These are phyloP conservation scores for Oxyruncus cristatus DNA, from an alignment of 2,113 vertebrate species.

Conservation along the genomic window DNA sequence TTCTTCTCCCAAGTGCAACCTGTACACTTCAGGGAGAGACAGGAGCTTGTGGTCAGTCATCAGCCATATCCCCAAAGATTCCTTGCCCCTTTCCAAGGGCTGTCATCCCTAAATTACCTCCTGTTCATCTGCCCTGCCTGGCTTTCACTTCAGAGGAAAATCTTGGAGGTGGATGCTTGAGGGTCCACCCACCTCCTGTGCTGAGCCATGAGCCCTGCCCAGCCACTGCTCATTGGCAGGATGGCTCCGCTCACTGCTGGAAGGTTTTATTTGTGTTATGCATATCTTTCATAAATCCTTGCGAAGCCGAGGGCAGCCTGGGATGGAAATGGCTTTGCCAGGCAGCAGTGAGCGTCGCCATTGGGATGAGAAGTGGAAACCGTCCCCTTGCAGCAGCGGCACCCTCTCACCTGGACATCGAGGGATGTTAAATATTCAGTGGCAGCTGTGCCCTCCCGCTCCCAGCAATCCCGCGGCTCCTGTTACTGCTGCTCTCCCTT, in stretches of 20 bases:
- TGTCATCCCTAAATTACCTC: background rate
- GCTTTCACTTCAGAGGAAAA: background rate
- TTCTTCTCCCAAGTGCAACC: background rate
- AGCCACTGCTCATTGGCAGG: background rate
- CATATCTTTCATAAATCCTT: constrained; percentile 32
- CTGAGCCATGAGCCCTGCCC: background rate
- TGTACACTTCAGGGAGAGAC: background rate
- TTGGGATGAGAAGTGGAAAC: background rate
- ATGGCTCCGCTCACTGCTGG: accelerated
- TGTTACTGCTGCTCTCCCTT: constrained; percentile 6
- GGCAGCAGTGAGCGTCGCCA: background rate
- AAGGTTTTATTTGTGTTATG: constrained; percentile 21
- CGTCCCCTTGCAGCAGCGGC: background rate
- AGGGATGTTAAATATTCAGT: constrained; percentile 34
- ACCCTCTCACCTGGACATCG: background rate
- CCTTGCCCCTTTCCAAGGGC: background rate
- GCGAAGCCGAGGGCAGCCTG: background rate
- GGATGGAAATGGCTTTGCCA: background rate
- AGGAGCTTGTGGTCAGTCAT: background rate
- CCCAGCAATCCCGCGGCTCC: background rate
- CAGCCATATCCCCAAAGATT: background rate
- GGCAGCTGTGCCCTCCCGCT: background rate
- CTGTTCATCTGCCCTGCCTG: background rate
- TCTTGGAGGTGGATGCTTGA: background rate
- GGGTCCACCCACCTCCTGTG: background rate